A percentile compares a stretch with the other conserved stretches of the same genome.
These are phyloP conservation scores for Girardinus metallicus DNA, from an alignment of 2,797 vertebrate species.

Conservation along the genomic window DNA sequence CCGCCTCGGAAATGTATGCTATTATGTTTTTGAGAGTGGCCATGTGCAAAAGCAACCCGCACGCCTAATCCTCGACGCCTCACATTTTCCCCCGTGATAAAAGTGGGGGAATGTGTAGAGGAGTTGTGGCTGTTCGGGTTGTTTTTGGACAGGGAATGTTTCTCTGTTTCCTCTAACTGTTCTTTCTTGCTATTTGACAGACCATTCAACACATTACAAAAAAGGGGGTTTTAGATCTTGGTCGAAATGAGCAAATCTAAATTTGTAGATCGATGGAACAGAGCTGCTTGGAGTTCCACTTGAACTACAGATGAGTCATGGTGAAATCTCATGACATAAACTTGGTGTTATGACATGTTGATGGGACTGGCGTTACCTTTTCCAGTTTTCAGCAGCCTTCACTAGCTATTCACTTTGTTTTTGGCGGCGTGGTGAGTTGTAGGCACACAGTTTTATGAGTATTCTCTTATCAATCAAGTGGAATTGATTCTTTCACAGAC, in stretches of 20 bases:
- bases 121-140: slow-evolving; percentile 48
- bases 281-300: background rate
- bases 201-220: slow-evolving; percentile 36
- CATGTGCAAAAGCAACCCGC: slow-evolving; percentile 71
- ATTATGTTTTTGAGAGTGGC: slow-evolving; percentile 70
- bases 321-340: background rate
- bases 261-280: slow-evolving; percentile 27
- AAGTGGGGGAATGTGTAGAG: slow-evolving; percentile 27
- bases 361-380: background rate
- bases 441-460: background rate
- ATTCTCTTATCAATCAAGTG: no score
- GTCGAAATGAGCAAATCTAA: slow-evolving; percentile 4
- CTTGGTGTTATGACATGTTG: background rate
- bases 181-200: slow-evolving; percentile 28
- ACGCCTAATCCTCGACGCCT: background rate
- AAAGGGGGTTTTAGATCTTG: slow-evolving; percentile 57
- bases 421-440: background rate
- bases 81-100: background rate
- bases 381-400: background rate
- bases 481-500: background rate
- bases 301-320: background rate
- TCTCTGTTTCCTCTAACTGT: slow-evolving; percentile 35
- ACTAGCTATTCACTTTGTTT: background rate
- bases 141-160: slow-evolving; percentile 65
- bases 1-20: slow-evolving; percentile 71